Percentiles rank a stretch among this genome's conserved stretches.
Evolutionary conservation across 1,140 invertebrate species (phyloP).

Genomic region (Caenorhabditis elegans): WBcel235 BX284605.5:6333001-6333500

Average conservation of each 20-base stretch:
- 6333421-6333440: conserved; percentile 44
- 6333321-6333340: conserved; percentile 43
- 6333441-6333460: conserved; percentile 32
- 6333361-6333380: conserved; percentile 42
- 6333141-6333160: conserved; percentile 44
- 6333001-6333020: conserved; percentile 46
- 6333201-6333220: conserved; percentile 35
- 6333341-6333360: conserved; percentile 47
- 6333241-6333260: background rate
- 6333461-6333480: conserved; percentile 43
- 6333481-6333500: conserved; percentile 41
- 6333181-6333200: conserved; percentile 42
- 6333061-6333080: background rate
- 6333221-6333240: conserved; percentile 44
- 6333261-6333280: background rate
- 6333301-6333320: conserved; percentile 44
- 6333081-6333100: conserved; percentile 34
- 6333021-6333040: conserved; percentile 41
- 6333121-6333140: conserved; percentile 46
- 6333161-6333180: conserved; percentile 44
- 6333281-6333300: conserved; percentile 48
- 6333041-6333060: conserved; percentile 52
- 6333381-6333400: conserved; percentile 31
- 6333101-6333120: conserved; percentile 45
- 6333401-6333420: conserved; percentile 43